These are phyloP conservation scores for Diachasma alloeum DNA, from an alignment of 1,140 invertebrate genomes.

Conservation along the genomic window DNA sequence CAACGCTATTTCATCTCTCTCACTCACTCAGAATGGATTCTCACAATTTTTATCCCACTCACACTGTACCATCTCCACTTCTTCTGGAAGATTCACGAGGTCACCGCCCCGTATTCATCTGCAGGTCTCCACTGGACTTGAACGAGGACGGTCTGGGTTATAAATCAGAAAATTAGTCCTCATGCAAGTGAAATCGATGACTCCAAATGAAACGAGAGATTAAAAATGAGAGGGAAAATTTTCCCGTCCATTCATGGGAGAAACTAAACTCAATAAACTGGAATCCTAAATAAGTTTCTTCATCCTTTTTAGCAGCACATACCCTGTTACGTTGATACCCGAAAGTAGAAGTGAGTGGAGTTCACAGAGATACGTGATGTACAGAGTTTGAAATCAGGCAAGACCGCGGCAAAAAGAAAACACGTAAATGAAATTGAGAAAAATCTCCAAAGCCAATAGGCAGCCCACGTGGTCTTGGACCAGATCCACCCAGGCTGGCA, in stretches of 20 bases:
- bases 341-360: neutral
- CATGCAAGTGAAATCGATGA: slow-evolving; percentile 9
- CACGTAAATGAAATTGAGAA: neutral
- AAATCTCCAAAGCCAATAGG: neutral
- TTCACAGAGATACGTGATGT: neutral
- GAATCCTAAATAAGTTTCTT: neutral
- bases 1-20: neutral
- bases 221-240: neutral
- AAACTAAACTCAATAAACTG: neutral
- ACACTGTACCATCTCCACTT: neutral
- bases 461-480: no score
- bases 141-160: neutral
- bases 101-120: neutral
- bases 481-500: no score
- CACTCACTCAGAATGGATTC: neutral
- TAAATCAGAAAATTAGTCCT: slow-evolving; percentile 5
- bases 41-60: neutral
- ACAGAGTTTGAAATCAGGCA: neutral
- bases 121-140: slow-evolving; percentile 1
- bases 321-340: neutral
- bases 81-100: slow-evolving; percentile 4
- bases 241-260: neutral
- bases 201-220: neutral
- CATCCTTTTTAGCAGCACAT: neutral
- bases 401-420: neutral